Evolutionary conservation across 2,888 invertebrate species (phyloP), one percentile per base, ranked within the genome.

Genomic region (Epistrophe eligans): DNA sequence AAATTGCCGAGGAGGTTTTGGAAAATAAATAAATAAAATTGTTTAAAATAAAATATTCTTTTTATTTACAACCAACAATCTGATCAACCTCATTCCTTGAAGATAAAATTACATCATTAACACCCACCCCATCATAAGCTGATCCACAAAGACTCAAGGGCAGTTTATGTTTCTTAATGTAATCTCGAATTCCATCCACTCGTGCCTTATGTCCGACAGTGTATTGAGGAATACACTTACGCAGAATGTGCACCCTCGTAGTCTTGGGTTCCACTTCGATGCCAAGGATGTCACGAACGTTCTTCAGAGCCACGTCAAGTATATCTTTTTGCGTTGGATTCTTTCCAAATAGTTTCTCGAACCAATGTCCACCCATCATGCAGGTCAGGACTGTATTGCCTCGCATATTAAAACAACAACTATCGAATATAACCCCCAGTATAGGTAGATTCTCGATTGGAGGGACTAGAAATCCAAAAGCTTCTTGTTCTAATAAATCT

Each of bases 321-420:
- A 98, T 91, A 32, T 94, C 91, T 17, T 95, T 94, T 67, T 95
- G 93, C 6, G 93, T 94, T 0, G 96, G 94, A 90, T 95, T 93
- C 1, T 94, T 90, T 0, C 96, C 96, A 92, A 98, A 97, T 90
- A 95, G 94, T 89, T 97, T 94, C 71, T 96, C 93, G 90, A 97
- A 98, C 98, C 98, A 98, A 89, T 94, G 95, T 0, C 99, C 98
- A 71, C 98, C 98, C 94, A 98, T 95, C 98, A 99, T 98, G 0
- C 97, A 97, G 4, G 98, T 98, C 8, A 98, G 92, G 52, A 97
- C 95, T 0, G 97, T 97, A 10, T 94, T 94, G 1, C 94, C 94
- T 74, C 94, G 93, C 91, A 95, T 94, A 8, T 97, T 96, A 89
- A 97, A 96, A 89, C 96, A 95, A 91, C 97, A 97, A 3, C 98